A percentile compares a stretch with the other conserved stretches of the same genome.
Evolutionary conservation across 2,888 invertebrate genomes (phyloP).

Genomic region (Encarsia formosa): DNA sequence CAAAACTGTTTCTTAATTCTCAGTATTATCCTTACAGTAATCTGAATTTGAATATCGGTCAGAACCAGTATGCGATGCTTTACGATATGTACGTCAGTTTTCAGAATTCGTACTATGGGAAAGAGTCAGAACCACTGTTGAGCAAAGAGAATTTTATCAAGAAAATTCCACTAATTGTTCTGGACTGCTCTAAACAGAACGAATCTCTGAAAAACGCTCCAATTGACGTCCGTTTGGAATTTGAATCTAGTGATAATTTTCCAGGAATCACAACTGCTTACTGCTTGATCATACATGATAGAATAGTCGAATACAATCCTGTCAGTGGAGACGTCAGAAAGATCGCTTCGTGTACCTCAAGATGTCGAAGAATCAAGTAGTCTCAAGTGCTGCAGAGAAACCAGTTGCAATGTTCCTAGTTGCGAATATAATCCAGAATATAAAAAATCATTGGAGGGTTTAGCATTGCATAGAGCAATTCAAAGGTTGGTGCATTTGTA

Average conservation of each 20-base stretch:
- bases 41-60: constrained; percentile 15
- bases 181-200: constrained; percentile 14
- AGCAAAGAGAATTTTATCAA: not conserved
- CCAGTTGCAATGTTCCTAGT: no score
- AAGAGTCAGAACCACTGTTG: constrained; percentile 2
- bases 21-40: constrained; percentile 40
- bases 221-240: constrained; percentile 16
- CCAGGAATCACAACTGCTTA: constrained; percentile 3
- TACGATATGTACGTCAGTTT: constrained; percentile 25
- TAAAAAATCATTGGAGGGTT: no score
- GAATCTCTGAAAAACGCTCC: constrained; percentile 17
- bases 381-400: no score
- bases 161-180: constrained; percentile 1
- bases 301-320: no score
- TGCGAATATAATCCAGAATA: no score
- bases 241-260: constrained; percentile 12
- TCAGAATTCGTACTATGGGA: constrained; percentile 28
- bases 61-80: constrained; percentile 12
- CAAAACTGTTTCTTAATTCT: constrained; percentile 43
- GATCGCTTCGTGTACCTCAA: no score
- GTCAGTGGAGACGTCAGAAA: no score
- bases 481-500: no score
- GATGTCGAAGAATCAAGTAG: no score
- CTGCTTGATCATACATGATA: constrained; percentile 15
- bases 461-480: no score